A percentile compares a stretch with the other conserved stretches of the same genome.
Conservation (phyloP, 2,797 vertebrate species). For the Coregonus ussuriensis region DNA sequence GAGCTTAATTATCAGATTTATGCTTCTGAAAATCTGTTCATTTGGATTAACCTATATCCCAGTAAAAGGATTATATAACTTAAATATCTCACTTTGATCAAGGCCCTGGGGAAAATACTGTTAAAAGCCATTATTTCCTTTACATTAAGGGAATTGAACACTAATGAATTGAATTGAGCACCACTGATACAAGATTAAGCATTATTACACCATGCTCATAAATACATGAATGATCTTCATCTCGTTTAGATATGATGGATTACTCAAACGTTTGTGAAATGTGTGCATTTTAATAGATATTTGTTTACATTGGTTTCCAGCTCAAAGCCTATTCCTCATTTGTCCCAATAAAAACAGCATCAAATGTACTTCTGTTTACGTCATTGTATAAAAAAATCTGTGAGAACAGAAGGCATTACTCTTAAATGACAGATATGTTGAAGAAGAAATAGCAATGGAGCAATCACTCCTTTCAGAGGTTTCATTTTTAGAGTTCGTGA, state of each 20-base stretch:
- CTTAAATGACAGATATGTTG: slow-evolving; percentile 44
- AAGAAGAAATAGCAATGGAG: slow-evolving; percentile 54
- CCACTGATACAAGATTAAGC: slow-evolving; percentile 6
- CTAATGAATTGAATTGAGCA: not conserved
- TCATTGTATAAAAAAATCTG: slow-evolving; percentile 57
- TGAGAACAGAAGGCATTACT: slow-evolving; percentile 43
- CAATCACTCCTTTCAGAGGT: slow-evolving; percentile 53
- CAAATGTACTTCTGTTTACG: slow-evolving; percentile 57
- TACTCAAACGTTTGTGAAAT: slow-evolving; percentile 41
- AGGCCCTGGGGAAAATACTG: slow-evolving; percentile 10
- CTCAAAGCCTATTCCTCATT: not conserved
- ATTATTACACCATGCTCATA: too few relatives aligned
- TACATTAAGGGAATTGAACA: too few relatives aligned
- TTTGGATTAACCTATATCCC: slow-evolving; percentile 42
- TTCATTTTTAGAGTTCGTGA: not conserved
- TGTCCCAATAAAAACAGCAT: slow-evolving; percentile 30
- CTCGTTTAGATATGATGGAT: not conserved
- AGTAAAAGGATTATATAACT: slow-evolving; percentile 4
- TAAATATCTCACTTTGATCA: slow-evolving; percentile 27
- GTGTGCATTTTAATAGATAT: slow-evolving; percentile 69
- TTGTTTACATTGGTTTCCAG: not conserved
- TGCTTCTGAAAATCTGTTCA: slow-evolving; percentile 36
- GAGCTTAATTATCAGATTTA: slow-evolving; percentile 20
- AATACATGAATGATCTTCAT: not conserved
- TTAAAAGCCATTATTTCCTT: slow-evolving; percentile 16